phyloP scores from a whole-genome alignment of 1,140 invertebrate genomes.

The Prorops nasuta region DNA sequence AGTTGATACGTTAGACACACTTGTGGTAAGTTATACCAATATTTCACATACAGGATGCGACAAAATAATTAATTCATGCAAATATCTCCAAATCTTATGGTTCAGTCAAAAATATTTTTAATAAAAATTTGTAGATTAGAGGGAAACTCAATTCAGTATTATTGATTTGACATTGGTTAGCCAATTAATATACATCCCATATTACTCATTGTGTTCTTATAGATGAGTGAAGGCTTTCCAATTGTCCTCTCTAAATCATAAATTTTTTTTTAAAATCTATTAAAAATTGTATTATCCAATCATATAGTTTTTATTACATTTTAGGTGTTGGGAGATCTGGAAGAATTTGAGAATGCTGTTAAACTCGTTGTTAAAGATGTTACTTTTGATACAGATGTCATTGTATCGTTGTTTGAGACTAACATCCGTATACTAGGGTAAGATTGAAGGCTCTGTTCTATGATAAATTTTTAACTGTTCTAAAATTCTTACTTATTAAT shows the following conservation, averaged over 20 bases:
- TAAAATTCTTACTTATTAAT: neutral
- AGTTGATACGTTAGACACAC: conserved; percentile 91
- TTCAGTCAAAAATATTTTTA: too few relatives aligned
- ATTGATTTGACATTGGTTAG: too few relatives aligned
- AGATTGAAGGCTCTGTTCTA: conserved; percentile 40
- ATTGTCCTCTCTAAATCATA: too few relatives aligned
- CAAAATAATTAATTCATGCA: too few relatives aligned
- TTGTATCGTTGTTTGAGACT: conserved; percentile 98
- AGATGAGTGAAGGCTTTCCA: too few relatives aligned
- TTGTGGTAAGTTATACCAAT: conserved; percentile 74
- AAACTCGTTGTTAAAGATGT: conserved; percentile 83
- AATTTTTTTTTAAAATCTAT: too few relatives aligned
- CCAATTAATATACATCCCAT: too few relatives aligned
- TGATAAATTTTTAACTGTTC: conserved; percentile 9
- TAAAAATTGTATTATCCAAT: neutral
- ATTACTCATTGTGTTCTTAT: too few relatives aligned
- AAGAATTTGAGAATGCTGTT: conserved; percentile 91
- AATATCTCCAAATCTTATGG: too few relatives aligned
- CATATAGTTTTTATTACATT: neutral
- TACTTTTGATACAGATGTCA: conserved; percentile 89
- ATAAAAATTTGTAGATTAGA: too few relatives aligned
- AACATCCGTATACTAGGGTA: conserved; percentile 96
- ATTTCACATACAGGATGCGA: too few relatives aligned
- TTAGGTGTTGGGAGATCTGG: conserved; percentile 83
- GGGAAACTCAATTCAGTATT: too few relatives aligned